Evolutionary conservation across 2,888 invertebrate genomes (phyloP), one percentile per base, ranked within the genome.

Genomic region (Maniola hyperantus): DNA sequence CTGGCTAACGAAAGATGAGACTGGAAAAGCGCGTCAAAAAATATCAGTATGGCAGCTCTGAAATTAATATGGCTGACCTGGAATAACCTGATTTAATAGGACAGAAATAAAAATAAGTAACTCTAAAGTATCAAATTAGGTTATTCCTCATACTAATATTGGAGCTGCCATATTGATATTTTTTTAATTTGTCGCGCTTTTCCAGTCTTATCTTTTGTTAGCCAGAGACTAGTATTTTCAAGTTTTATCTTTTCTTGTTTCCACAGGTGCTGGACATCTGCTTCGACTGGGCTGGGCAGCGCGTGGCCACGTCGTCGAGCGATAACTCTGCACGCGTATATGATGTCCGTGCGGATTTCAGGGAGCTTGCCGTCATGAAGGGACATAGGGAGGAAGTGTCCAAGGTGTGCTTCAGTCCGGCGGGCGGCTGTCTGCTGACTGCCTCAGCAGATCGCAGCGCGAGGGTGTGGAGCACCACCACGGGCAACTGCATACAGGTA

Each of bases 401-500:
- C 51, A 67, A 71, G 71, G 95, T 97, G 6, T 95, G 95, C 84
- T 97, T 97, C 88, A 97, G 96, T 84, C 97, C 97, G 1, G 95
- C 95, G 51, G 96, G 96, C 0, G 94, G 94, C 5, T 93, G 94
- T 69, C 83, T 97, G 15, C 87, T 97, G 72, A 96, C 97, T 0
- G 96, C 96, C 0, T 97, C 97, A 5, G 94, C 95, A 5, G 97
- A 97, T 80, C 93, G 94, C 69, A 96, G 96, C 10, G 95, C 96
- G 0, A 91, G 96, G 42, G 82, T 97, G 6, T 97, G 97, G 97
- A 94, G 95, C 75, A 84, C 94, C 0, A 92, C 91, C 51, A 93
- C 93, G 6, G 95, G 96, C 0, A 93, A 93, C 70, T 96, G 96
- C 74, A 92, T 94, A 36, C 97, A 97, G 89, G 63, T 68, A 20